Base-by-base conservation (phyloP, 2,888 invertebrate genomes). In the Herminia tarsipennalis region DNA sequence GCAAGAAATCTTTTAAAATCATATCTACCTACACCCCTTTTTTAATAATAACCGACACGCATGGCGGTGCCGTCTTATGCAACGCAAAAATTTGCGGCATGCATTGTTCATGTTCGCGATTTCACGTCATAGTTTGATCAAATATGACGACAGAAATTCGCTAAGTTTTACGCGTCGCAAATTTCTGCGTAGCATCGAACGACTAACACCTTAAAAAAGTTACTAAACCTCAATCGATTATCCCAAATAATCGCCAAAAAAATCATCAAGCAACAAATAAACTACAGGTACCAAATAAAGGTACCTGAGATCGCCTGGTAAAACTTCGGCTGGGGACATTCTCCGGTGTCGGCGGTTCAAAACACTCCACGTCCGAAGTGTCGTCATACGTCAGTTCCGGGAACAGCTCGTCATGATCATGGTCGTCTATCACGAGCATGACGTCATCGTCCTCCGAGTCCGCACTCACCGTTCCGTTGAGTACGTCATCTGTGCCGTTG, bases 331-430 rank as follows among this genome's bases (percentile, higher is more conserved):
- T 78, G 38, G 83, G 76, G 58, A 70, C 70, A 30, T 67, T 72
- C 43, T 81, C 81, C 1, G 75, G 72, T 16, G 79, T 72, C 21
- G 80, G 76, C 47, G 76, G 74, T 59, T 86, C 86, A 49, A 78
- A 81, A 48, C 69, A 66, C 54, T 86, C 88, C 20, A 70, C 76
- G 51, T 88, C 88, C 1, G 87, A 87, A 16, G 73, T 78, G 37
- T 90, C 91, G 36, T 88, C 91, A 57, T 92, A 92, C 22, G 87
- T 74, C 48, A 92, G 78, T 69, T 92, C 92, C 32, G 92, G 92
- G 78, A 87, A 92, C 76, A 84, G 64, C 50, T 90, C 90, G 68
- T 90, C 91, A 10, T 74, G 71, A 41, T 82, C 83, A 30, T 73
- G 78, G 64, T 82, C 82, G 35, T 78, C 73, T 36, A 75, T 73